phyloP scores from a whole-genome alignment of 2,888 invertebrate genomes.

The Spodoptera littoralis region DNA sequence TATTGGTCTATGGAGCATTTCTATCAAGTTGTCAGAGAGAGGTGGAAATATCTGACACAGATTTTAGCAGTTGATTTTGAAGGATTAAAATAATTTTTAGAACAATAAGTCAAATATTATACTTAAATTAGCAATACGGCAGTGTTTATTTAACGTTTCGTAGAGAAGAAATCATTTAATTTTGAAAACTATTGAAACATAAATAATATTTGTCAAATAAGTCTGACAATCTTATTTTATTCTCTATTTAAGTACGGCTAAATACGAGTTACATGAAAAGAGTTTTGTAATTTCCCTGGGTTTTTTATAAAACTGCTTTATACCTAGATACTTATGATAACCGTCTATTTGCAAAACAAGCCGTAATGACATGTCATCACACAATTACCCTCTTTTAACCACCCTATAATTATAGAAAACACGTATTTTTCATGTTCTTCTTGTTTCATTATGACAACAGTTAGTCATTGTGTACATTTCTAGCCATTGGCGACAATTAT shows the following conservation, averaged over 20 bases:
- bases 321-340: neutral
- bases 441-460: constrained; percentile 22
- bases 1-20: constrained; percentile 40
- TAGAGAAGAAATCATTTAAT: no score
- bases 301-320: neutral
- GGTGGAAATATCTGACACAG: constrained; percentile 10
- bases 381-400: constrained; percentile 14
- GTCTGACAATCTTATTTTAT: no score
- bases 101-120: no score
- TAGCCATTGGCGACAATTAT: constrained; percentile 46
- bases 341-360: constrained; percentile 5
- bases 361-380: constrained; percentile 4
- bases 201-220: no score
- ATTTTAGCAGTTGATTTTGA: constrained; percentile 9
- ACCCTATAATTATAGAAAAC: constrained; percentile 31
- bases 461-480: neutral
- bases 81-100: neutral
- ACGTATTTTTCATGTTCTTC: constrained; percentile 9
- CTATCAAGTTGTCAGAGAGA: constrained; percentile 26
- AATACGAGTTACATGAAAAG: no score
- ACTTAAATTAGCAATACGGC: no score
- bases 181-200: no score
- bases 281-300: no score
- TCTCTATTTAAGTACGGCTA: no score
- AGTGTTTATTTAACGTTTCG: no score